A percentile compares a stretch with the other conserved stretches of the same genome.
Conservation (phyloP, 2,113 vertebrate genomes). For the cattle (Bos taurus) region ARS-UCD2.0 NC_037337.1:46541001-46541500, state of each 20-base stretch:
- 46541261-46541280: too few relatives aligned
- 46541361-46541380: background rate
- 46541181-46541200: background rate
- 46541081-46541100: background rate
- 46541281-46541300: background rate
- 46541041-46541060: background rate
- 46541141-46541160: accelerated
- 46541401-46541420: background rate
- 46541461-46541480: background rate
- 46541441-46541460: background rate
- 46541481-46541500: background rate
- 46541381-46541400: background rate
- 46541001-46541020: background rate
- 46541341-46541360: background rate
- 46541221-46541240: background rate
- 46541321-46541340: background rate
- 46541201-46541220: background rate
- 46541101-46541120: background rate
- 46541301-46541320: background rate
- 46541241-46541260: background rate
- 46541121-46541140: background rate
- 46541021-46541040: background rate
- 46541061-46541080: background rate
- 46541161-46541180: background rate
- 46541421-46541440: background rate